Conservation (phyloP, 2,113 vertebrate genomes). For the Zingel zingel region DNA sequence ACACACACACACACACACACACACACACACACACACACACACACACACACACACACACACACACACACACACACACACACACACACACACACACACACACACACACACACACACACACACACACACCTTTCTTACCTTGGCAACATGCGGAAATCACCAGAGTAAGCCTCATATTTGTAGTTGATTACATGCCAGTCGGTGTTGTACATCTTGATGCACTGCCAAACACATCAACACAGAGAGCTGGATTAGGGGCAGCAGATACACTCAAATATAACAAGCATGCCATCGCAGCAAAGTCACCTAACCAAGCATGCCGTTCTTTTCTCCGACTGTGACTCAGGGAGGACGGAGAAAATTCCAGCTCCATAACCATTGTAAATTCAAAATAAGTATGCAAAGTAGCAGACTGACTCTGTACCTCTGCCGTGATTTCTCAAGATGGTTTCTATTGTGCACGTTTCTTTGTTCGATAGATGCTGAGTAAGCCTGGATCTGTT, state of each 20-base stretch:
- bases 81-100: neutral
- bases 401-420: neutral
- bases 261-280: constrained; percentile 9
- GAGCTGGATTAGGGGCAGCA: constrained; percentile 55
- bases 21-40: too few species aligned
- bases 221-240: constrained; percentile 69
- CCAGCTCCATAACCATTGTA: neutral
- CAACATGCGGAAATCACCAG: constrained; percentile 95
- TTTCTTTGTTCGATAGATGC: constrained; percentile 43
- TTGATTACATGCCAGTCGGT: constrained; percentile 95
- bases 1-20: neutral
- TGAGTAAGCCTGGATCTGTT: constrained; percentile 35
- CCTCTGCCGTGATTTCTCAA: neutral
- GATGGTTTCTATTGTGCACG: neutral
- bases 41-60: neutral
- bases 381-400: constrained; percentile 1
- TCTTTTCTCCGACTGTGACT: constrained; percentile 25
- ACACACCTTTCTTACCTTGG: constrained; percentile 88
- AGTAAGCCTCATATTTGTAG: constrained; percentile 98
- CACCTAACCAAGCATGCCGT: neutral
- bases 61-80: too few species aligned
- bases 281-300: neutral
- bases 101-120: too few species aligned
- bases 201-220: constrained; percentile 99
- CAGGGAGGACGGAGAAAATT: neutral